phyloP scores from a whole-genome alignment of 92 coral and sea anemone genomes.

The Parazoanthus atlanticus region DNA sequence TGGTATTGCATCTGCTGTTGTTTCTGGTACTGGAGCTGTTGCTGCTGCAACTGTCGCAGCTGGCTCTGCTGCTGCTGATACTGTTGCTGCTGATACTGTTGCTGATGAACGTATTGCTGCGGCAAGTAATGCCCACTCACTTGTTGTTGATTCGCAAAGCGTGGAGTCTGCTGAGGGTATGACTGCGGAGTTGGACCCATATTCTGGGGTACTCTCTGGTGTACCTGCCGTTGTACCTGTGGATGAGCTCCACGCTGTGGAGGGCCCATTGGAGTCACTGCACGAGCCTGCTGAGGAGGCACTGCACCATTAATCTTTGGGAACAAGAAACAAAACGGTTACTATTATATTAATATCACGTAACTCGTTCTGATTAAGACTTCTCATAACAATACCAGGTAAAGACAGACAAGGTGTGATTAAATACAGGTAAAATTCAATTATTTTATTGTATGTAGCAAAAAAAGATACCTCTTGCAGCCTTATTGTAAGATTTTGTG shows the following conservation, averaged over 20 bases:
- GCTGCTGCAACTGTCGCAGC: conserved; percentile 58
- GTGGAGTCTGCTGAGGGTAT: conserved; percentile 46
- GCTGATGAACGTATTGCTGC: conserved; percentile 70
- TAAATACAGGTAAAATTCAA: too few species aligned
- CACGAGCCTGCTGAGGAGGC: conserved; percentile 16
- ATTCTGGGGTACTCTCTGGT: conserved; percentile 28
- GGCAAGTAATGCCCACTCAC: conserved; percentile 56
- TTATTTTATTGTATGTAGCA: too few species aligned
- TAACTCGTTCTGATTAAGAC: background rate
- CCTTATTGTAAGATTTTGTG: too few species aligned
- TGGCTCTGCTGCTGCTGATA: conserved; percentile 55
- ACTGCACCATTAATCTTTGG: conserved; percentile 22
- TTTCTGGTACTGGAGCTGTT: conserved; percentile 57
- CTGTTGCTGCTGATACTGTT: conserved; percentile 67
- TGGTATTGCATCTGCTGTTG: conserved; percentile 47
- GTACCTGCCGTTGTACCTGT: conserved; percentile 9
- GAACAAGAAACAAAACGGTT: background rate
- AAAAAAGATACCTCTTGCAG: too few species aligned
- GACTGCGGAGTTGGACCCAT: conserved; percentile 41
- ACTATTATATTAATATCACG: background rate
- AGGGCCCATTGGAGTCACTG: conserved; percentile 40
- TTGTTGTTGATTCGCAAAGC: conserved; percentile 49
- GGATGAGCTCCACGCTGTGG: conserved; percentile 47
- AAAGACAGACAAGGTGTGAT: too few species aligned
- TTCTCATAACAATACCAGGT: background rate